phyloP scores from a whole-genome alignment of 2,888 invertebrate genomes.

The Amphipyra berbera region DNA sequence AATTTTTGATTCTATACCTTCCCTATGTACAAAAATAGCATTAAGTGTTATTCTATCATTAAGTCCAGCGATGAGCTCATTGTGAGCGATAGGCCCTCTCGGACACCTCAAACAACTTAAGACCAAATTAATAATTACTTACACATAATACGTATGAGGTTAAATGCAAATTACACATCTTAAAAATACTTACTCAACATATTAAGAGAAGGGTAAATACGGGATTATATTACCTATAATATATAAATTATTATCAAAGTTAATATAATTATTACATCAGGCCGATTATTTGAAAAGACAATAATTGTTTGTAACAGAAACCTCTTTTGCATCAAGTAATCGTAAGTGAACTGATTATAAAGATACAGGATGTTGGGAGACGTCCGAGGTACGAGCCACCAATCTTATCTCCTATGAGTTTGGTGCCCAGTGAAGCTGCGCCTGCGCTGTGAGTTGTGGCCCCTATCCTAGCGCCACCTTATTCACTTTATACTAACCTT shows the following conservation, averaged over 20 bases:
- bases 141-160: constrained; percentile 1
- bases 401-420: constrained; percentile 17
- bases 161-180: constrained; percentile 18
- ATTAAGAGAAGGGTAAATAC: constrained; percentile 7
- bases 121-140: neutral
- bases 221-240: constrained; percentile 10
- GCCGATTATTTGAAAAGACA: constrained; percentile 1
- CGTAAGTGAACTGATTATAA: neutral
- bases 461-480: constrained; percentile 16
- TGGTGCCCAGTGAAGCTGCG: constrained; percentile 34
- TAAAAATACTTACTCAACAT: constrained; percentile 2
- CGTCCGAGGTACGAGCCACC: constrained; percentile 23
- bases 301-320: neutral
- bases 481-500: constrained; percentile 7
- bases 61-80: constrained; percentile 39
- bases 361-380: constrained; percentile 9
- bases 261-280: constrained; percentile 1
- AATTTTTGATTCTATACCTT: constrained; percentile 43
- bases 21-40: constrained; percentile 60
- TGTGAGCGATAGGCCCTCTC: constrained; percentile 39
- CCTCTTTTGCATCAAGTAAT: neutral
- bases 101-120: constrained; percentile 30
- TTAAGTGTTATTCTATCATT: constrained; percentile 49
- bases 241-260: constrained; percentile 16
- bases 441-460: constrained; percentile 8